Evolutionary conservation across 1,140 invertebrate species (phyloP).

Genomic region (Micrasema longulum): DNA sequence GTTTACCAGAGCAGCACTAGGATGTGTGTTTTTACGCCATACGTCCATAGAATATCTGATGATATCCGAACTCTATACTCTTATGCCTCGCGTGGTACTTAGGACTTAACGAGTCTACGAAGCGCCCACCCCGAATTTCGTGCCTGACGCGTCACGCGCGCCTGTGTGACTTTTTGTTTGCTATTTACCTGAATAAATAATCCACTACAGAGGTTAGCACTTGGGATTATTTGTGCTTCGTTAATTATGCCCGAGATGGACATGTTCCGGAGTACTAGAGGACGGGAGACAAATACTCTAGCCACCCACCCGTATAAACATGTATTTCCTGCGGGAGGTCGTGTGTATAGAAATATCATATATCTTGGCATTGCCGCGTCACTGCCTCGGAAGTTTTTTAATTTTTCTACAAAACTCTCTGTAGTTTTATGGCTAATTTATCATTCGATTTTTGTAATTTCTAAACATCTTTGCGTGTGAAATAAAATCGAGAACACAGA

Average conservation of each 20-base stretch:
- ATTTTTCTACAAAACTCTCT: too few species aligned
- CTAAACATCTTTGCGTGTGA: too few species aligned
- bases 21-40: too few species aligned
- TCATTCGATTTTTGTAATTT: too few species aligned
- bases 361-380: too few species aligned
- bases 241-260: slow-evolving; percentile 42
- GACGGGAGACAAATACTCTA: background rate
- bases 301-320: background rate
- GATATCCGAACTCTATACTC: too few species aligned
- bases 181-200: slow-evolving; percentile 52
- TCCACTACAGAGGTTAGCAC: slow-evolving; percentile 49
- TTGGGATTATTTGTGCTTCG: slow-evolving; percentile 44
- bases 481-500: too few species aligned
- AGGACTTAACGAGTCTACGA: background rate
- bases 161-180: slow-evolving; percentile 25
- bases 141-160: slow-evolving; percentile 12
- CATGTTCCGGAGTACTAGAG: background rate
- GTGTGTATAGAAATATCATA: slow-evolving; percentile 3
- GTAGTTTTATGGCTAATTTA: too few species aligned
- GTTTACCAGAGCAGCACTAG: too few species aligned
- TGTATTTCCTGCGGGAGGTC: background rate
- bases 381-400: too few species aligned
- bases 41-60: too few species aligned
- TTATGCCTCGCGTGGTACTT: background rate
- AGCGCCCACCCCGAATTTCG: background rate